Percentiles rank a stretch among this genome's conserved stretches.
These are phyloP conservation scores for Pinna nobilis DNA, from an alignment of 1,140 invertebrate species.

Conservation along the genomic window DNA sequence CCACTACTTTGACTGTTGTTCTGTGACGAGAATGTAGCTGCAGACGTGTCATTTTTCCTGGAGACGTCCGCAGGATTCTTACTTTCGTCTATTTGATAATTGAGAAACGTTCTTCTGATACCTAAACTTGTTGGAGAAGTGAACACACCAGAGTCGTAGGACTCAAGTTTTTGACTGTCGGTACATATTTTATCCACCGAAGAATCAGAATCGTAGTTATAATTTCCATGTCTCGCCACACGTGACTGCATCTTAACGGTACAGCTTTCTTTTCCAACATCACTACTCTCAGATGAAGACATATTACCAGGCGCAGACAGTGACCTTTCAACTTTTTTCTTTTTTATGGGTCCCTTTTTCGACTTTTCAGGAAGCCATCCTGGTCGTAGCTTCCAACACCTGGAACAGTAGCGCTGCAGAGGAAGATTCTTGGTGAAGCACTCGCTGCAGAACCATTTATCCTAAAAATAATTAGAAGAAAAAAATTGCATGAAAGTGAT, in stretches of 20 bases:
- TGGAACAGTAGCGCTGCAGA: constrained; percentile 49
- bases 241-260: not conserved
- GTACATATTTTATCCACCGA: too few relatives aligned
- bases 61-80: too few relatives aligned
- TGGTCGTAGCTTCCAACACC: constrained; percentile 57
- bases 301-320: too few relatives aligned
- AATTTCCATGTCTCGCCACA: too few relatives aligned
- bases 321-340: not conserved
- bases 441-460: constrained; percentile 53
- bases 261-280: not conserved
- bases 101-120: constrained; percentile 1
- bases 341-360: not conserved
- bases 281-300: too few relatives aligned
- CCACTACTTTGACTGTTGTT: too few relatives aligned
- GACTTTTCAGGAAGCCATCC: constrained; percentile 52
- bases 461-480: constrained; percentile 41
- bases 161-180: constrained; percentile 18
- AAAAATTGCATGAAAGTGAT: too few relatives aligned
- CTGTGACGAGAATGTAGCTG: too few relatives aligned
- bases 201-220: too few relatives aligned
- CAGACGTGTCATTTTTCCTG: too few relatives aligned
- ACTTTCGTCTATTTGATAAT: constrained; percentile 1
- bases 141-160: constrained; percentile 1
- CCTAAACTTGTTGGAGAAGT: not conserved
- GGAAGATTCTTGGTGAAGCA: constrained; percentile 53